Conservation (phyloP, 2,888 invertebrate genomes). For the Clunio marinus region DNA sequence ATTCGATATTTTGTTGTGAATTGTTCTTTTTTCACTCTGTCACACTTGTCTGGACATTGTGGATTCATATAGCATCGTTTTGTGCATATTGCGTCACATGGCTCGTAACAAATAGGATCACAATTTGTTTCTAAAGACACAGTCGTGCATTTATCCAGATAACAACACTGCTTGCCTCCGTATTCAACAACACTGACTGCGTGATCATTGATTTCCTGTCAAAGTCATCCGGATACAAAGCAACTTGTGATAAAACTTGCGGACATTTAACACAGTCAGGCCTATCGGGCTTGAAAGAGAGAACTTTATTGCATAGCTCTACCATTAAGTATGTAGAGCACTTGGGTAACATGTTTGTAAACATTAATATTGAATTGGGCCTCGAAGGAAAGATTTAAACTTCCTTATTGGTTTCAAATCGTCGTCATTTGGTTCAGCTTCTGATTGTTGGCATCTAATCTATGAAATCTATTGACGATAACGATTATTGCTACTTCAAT, state of each 20-base stretch:
- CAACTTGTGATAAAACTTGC: neutral
- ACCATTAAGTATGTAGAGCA: slow-evolving; percentile 7
- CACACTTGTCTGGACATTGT: slow-evolving; percentile 38
- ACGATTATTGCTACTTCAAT: neutral
- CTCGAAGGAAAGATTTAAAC: slow-evolving; percentile 26
- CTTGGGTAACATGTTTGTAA: slow-evolving; percentile 17
- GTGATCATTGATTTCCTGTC: neutral
- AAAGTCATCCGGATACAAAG: neutral
- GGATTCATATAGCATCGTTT: slow-evolving; percentile 30
- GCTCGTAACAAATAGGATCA: slow-evolving; percentile 36
- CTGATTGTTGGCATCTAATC: slow-evolving; percentile 17
- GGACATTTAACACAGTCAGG: slow-evolving; percentile 29
- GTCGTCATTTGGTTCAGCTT: neutral
- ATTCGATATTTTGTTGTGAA: slow-evolving; percentile 23
- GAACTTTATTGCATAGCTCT: slow-evolving; percentile 31
- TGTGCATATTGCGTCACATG: slow-evolving; percentile 31
- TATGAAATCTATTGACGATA: neutral
- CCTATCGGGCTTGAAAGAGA: neutral
- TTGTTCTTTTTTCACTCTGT: neutral
- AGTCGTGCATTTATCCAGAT: slow-evolving; percentile 30
- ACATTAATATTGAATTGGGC: slow-evolving; percentile 15
- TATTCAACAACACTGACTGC: slow-evolving; percentile 11
- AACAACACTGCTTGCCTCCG: slow-evolving; percentile 35
- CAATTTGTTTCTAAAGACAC: slow-evolving; percentile 21
- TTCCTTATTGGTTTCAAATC: slow-evolving; percentile 24